Percentiles rank a stretch among this genome's conserved stretches.
Evolutionary conservation across 2,888 invertebrate species (phyloP).

Genomic region (Ephialtes manifestator): DNA sequence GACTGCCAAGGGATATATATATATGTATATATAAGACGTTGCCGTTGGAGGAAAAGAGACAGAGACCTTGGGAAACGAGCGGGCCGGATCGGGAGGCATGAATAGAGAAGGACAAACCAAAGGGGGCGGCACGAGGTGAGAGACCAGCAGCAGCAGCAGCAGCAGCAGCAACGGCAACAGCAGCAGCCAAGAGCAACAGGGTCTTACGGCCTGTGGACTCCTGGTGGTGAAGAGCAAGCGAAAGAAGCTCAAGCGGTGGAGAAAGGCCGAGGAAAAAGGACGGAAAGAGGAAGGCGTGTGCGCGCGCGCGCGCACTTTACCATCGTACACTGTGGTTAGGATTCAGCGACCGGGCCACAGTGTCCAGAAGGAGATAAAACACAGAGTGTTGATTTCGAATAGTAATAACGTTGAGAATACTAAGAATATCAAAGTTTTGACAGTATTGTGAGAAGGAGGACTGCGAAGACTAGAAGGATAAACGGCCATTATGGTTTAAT

Average conservation of each 20-base stretch:
- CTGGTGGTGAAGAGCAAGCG: conserved; percentile 44
- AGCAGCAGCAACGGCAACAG: conserved; percentile 39
- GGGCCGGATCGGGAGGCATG: conserved; percentile 44
- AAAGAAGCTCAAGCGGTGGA: conserved; percentile 38
- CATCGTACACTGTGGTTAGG: conserved; percentile 27
- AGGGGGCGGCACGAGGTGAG: conserved; percentile 67
- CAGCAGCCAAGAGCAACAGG: conserved; percentile 35
- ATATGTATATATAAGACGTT: conserved; percentile 18
- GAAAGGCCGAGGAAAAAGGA: conserved; percentile 52
- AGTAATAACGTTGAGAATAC: not conserved
- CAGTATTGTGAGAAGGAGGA: conserved; percentile 29
- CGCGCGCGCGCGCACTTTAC: not conserved
- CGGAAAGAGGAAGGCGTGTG: conserved; percentile 49
- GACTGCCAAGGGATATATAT: conserved; percentile 42
- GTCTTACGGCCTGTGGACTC: conserved; percentile 19
- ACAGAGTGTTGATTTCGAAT: not conserved
- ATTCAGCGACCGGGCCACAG: conserved; percentile 32
- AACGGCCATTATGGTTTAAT: conserved; percentile 83
- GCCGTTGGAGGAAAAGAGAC: conserved; percentile 60
- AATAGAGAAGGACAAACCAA: conserved; percentile 55
- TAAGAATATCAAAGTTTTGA: not conserved
- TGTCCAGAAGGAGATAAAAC: not conserved
- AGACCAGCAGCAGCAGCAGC: conserved; percentile 42
- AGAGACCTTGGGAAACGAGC: conserved; percentile 58
- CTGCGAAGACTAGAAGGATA: conserved; percentile 71